These are phyloP conservation scores for Biston stratarius DNA, from an alignment of 2,888 invertebrate genomes.

Conservation along the genomic window DNA sequence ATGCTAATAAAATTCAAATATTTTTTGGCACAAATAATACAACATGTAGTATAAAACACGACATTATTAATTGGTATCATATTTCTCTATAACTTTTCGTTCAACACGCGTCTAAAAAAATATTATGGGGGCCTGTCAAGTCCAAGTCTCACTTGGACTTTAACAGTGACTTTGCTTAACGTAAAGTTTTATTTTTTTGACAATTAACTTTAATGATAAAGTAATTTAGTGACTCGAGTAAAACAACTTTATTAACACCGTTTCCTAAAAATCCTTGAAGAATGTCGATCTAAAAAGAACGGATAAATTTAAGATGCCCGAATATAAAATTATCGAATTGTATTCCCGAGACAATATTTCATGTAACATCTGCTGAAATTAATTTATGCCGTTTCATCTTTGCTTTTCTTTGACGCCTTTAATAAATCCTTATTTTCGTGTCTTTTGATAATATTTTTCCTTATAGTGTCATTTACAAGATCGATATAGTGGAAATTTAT, in stretches of 20 bases:
- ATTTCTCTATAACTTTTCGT: no score
- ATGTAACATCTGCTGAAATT: slow-evolving; percentile 29
- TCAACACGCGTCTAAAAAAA: no score
- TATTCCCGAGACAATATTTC: slow-evolving; percentile 21
- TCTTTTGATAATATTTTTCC: slow-evolving; percentile 1
- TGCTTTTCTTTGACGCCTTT: background rate
- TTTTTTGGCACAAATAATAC: no score
- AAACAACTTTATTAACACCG: background rate
- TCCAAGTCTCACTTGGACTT: no score
- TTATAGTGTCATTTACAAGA: background rate
- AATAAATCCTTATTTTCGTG: slow-evolving; percentile 17
- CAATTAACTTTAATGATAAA: no score
- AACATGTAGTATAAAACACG: no score
- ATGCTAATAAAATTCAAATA: no score
- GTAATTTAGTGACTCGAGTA: background rate
- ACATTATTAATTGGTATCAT: no score
- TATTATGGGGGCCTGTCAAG: no score
- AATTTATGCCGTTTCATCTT: slow-evolving; percentile 18
- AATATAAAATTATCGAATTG: slow-evolving; percentile 23
- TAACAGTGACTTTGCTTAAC: no score
- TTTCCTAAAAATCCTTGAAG: background rate
- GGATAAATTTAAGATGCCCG: background rate
- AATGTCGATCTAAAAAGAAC: background rate
- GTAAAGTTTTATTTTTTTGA: no score
- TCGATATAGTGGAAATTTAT: background rate